phyloP scores from a whole-genome alignment of 2,797 vertebrate genomes.

The Parauchenoglanis ngamensis region DNA sequence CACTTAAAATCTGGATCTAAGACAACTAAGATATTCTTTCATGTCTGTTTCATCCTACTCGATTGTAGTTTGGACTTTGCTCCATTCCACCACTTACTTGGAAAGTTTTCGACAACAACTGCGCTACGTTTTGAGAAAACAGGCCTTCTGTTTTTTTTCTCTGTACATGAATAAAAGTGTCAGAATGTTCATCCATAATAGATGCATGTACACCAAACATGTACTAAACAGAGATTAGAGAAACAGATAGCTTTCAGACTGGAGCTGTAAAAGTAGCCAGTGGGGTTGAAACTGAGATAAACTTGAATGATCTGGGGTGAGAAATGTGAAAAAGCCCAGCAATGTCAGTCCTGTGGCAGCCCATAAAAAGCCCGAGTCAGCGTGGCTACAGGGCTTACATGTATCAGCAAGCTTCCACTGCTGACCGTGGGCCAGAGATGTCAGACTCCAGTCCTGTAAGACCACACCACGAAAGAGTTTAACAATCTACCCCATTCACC shows the following conservation, averaged over 20 bases:
- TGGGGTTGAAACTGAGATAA: slow-evolving; percentile 11
- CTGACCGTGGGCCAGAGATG: slow-evolving; percentile 28
- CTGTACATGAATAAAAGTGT: neutral
- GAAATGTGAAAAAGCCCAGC: slow-evolving; percentile 64
- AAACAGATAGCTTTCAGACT: neutral
- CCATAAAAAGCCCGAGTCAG: slow-evolving; percentile 36
- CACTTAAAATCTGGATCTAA: neutral
- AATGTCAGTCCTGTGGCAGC: slow-evolving; percentile 62
- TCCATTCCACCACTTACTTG: neutral
- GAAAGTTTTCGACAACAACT: neutral
- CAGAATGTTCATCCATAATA: neutral
- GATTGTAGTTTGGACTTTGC: neutral
- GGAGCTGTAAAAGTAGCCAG: neutral
- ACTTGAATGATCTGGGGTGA: slow-evolving; percentile 41
- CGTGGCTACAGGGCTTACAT: slow-evolving; percentile 43
- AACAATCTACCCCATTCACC: neutral
- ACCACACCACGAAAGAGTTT: slow-evolving; percentile 13
- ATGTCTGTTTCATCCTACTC: neutral
- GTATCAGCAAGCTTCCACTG: slow-evolving; percentile 60
- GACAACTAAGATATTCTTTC: neutral
- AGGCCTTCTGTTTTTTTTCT: neutral
- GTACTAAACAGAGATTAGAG: neutral
- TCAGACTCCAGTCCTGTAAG: slow-evolving; percentile 5
- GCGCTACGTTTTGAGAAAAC: neutral
- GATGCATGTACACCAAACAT: neutral